Conservation (phyloP, 2,888 invertebrate genomes). For the Leucania comma region DNA sequence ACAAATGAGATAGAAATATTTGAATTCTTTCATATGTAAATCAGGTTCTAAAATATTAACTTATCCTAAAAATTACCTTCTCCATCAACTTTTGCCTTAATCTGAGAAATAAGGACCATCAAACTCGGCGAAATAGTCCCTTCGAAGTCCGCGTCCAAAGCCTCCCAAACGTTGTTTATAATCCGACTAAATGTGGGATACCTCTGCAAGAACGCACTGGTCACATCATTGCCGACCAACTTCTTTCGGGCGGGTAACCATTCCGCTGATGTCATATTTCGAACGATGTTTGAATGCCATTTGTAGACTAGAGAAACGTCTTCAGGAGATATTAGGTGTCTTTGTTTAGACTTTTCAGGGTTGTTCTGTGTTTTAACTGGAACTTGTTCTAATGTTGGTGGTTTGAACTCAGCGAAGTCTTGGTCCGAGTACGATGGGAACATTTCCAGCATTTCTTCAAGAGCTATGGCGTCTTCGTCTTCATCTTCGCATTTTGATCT, state of each 20-base stretch:
- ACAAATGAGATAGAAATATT: background rate
- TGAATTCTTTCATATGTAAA: background rate
- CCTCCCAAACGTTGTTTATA: slow-evolving; percentile 87
- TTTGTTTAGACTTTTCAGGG: slow-evolving; percentile 71
- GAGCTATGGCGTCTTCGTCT: slow-evolving; percentile 92
- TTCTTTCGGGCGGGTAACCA: slow-evolving; percentile 90
- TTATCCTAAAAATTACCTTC: slow-evolving; percentile 71
- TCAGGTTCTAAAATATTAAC: background rate
- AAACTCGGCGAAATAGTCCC: slow-evolving; percentile 90
- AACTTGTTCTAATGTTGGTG: slow-evolving; percentile 86
- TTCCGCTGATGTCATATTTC: slow-evolving; percentile 90
- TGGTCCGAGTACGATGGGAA: slow-evolving; percentile 93
- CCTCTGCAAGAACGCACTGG: slow-evolving; percentile 89
- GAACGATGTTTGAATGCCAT: slow-evolving; percentile 91
- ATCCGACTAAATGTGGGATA: slow-evolving; percentile 91
- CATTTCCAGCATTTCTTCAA: slow-evolving; percentile 92
- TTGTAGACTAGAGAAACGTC: slow-evolving; percentile 91
- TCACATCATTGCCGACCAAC: slow-evolving; percentile 82
- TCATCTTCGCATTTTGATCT: slow-evolving; percentile 92
- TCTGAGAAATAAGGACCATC: slow-evolving; percentile 89
- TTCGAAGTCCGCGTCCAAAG: slow-evolving; percentile 90
- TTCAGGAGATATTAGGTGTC: slow-evolving; percentile 84
- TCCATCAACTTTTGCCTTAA: slow-evolving; percentile 87
- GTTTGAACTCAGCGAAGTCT: slow-evolving; percentile 93
- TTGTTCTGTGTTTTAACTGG: slow-evolving; percentile 74